These are phyloP conservation scores for Zingel zingel DNA, from an alignment of 2,113 vertebrate species.

Conservation along the genomic window DNA sequence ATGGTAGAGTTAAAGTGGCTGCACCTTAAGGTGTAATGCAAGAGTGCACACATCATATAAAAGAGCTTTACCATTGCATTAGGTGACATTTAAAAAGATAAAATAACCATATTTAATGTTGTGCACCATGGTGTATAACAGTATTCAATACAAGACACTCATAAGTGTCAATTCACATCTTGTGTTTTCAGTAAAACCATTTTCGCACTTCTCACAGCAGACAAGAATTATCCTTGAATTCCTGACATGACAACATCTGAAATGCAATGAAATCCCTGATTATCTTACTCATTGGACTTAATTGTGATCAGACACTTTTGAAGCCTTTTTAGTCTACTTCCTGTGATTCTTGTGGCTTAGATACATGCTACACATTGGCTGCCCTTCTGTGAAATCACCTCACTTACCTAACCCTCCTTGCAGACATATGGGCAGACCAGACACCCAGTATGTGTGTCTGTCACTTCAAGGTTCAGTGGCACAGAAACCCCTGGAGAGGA, in stretches of 20 bases:
- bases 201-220: not conserved
- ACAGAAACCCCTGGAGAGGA: conserved; percentile 22
- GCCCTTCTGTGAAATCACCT: not conserved
- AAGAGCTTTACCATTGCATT: not conserved
- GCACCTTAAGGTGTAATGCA: no score
- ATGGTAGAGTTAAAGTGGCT: not conserved
- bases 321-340: not conserved
- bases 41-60: not conserved
- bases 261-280: not conserved
- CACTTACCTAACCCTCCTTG: not conserved
- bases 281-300: not conserved
- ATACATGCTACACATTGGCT: not conserved
- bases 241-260: not conserved
- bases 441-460: conserved; percentile 14
- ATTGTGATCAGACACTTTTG: not conserved
- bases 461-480: conserved; percentile 30
- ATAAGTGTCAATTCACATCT: not conserved
- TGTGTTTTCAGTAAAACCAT: not conserved
- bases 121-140: not conserved
- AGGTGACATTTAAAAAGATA: not conserved
- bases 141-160: not conserved
- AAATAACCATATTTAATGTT: not conserved
- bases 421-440: conserved; percentile 9
- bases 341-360: not conserved
- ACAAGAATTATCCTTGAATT: not conserved